Conservation (phyloP, 1,140 invertebrate species). For the Drosophila littoralis region DNA sequence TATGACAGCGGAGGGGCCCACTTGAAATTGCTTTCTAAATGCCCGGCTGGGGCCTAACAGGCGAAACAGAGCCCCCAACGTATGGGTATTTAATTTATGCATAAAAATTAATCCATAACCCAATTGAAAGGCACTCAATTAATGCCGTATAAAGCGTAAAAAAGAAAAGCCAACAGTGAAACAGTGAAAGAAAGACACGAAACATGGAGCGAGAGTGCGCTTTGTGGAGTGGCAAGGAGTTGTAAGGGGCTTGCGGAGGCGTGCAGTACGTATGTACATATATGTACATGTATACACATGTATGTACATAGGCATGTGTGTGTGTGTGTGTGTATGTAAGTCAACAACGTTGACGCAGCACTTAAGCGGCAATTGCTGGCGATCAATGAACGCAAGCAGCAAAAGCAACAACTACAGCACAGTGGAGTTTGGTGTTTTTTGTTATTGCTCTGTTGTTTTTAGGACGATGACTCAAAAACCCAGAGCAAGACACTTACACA, state of each 20-base stretch:
- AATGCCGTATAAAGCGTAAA: constrained; percentile 77
- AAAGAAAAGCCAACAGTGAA: constrained; percentile 77
- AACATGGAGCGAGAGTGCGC: constrained; percentile 72
- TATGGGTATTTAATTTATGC: constrained; percentile 82
- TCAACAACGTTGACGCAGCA: constrained; percentile 80
- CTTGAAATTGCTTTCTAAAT: constrained; percentile 82
- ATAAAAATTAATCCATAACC: constrained; percentile 83
- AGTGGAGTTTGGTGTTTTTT: constrained; percentile 55
- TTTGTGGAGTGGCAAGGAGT: constrained; percentile 12
- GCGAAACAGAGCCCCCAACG: constrained; percentile 38
- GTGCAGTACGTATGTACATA: constrained; percentile 15
- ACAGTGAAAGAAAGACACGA: constrained; percentile 50
- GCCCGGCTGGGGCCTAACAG: constrained; percentile 33
- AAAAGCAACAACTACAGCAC: constrained; percentile 48
- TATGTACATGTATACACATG: background rate
- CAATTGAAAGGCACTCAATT: constrained; percentile 82
- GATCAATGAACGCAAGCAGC: constrained; percentile 76
- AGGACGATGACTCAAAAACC: constrained; percentile 71
- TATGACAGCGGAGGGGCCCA: constrained; percentile 32
- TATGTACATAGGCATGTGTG: constrained; percentile 8
- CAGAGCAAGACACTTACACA: constrained; percentile 12
- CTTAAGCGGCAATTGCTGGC: constrained; percentile 79
- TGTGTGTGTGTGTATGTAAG: constrained; percentile 59
- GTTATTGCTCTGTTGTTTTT: constrained; percentile 72
- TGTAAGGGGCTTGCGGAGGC: constrained; percentile 26